Evolutionary conservation across 2,113 vertebrate genomes (phyloP).

Genomic region (Symphodus melops): DNA sequence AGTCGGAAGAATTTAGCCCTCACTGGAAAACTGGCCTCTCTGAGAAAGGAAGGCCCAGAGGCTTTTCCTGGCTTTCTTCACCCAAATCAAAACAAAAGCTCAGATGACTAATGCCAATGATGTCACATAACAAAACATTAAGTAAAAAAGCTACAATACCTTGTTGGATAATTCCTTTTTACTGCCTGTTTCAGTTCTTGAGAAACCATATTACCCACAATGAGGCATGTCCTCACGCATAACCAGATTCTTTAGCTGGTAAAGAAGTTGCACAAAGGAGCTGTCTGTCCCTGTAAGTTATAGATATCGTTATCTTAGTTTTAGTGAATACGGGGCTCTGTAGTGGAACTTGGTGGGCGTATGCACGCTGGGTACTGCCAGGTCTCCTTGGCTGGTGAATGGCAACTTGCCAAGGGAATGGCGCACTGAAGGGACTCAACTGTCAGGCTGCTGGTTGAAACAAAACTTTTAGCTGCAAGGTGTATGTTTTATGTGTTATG

Average conservation of each 20-base stretch:
- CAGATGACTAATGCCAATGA: not conserved
- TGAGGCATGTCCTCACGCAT: conserved; percentile 25
- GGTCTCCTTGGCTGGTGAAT: conserved; percentile 38
- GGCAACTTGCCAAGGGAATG: conserved; percentile 56
- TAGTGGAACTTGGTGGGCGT: conserved; percentile 54
- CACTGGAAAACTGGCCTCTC: conserved; percentile 77
- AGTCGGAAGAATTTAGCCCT: conserved; percentile 77
- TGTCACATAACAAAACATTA: not conserved
- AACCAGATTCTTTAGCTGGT: conserved; percentile 57
- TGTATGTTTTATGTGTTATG: too few species aligned
- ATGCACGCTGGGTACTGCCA: conserved; percentile 41
- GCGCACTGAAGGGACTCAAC: conserved; percentile 16
- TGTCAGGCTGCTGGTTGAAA: conserved; percentile 36
- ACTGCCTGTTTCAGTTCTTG: conserved; percentile 38
- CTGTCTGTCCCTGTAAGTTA: conserved; percentile 63
- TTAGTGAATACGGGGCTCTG: conserved; percentile 66
- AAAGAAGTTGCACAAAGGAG: conserved; percentile 60
- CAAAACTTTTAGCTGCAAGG: conserved; percentile 27
- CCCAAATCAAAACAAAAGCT: conserved; percentile 64
- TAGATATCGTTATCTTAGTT: conserved; percentile 54
- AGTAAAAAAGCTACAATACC: conserved; percentile 1
- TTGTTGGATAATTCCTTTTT: conserved; percentile 16
- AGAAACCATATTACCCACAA: conserved; percentile 44
- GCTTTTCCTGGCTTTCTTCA: conserved; percentile 67
- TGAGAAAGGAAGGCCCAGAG: conserved; percentile 46